Conservation (phyloP, 2,888 invertebrate genomes). For the Malthinus flaveolus region DNA sequence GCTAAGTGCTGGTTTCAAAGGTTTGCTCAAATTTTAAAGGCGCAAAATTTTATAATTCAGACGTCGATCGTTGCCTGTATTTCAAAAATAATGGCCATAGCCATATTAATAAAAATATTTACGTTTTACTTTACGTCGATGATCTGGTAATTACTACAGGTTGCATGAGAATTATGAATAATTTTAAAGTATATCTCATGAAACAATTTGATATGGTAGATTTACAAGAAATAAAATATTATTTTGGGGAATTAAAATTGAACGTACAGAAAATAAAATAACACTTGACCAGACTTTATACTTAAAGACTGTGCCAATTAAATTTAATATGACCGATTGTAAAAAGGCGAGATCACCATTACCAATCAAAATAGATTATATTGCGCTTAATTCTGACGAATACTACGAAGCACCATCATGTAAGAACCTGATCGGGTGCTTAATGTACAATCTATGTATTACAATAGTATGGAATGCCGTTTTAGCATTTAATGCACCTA, state of each 20-base stretch:
- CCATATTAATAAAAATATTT: slow-evolving; percentile 22
- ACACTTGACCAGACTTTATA: slow-evolving; percentile 25
- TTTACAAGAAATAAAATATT: slow-evolving; percentile 30
- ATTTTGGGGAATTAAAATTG: slow-evolving; percentile 31
- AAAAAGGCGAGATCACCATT: slow-evolving; percentile 27
- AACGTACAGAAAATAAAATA: slow-evolving; percentile 20
- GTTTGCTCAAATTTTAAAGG: slow-evolving; percentile 15
- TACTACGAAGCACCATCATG: slow-evolving; percentile 32
- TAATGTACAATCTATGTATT: too few species aligned
- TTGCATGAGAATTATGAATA: slow-evolving; percentile 13
- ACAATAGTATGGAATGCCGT: too few species aligned
- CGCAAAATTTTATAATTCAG: slow-evolving; percentile 13
- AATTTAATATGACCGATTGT: slow-evolving; percentile 33
- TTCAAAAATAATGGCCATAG: slow-evolving; percentile 13
- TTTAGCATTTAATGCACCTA: too few species aligned
- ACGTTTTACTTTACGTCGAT: slow-evolving; percentile 32
- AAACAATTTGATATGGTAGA: slow-evolving; percentile 32
- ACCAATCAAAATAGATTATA: slow-evolving; percentile 30
- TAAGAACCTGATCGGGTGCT: slow-evolving; percentile 32
- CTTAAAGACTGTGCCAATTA: slow-evolving; percentile 29
- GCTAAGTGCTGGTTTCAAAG: too few species aligned
- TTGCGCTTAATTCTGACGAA: slow-evolving; percentile 29
- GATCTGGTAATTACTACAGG: slow-evolving; percentile 20
- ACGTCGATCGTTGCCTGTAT: slow-evolving; percentile 26
- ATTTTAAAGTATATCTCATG: slow-evolving; percentile 33